Conservation (phyloP, 2,797 vertebrate species). For the Tragelaphus eurycerus region DNA sequence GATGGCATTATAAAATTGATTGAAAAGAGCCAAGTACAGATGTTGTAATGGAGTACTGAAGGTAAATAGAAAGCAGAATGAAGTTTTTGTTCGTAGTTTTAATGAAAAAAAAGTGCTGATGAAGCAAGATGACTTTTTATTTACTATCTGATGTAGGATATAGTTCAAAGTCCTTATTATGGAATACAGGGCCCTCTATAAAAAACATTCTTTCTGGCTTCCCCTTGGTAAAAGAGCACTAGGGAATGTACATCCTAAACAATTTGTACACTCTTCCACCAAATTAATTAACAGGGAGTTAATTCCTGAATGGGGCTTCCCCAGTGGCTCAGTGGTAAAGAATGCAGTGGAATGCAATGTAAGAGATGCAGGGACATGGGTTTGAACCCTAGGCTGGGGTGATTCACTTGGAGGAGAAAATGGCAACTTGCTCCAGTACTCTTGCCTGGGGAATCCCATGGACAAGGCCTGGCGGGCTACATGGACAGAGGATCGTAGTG, state of each 20-base stretch:
- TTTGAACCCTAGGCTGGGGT: not conserved
- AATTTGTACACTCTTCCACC: not conserved
- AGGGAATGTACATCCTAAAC: not conserved
- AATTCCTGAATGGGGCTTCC: not conserved
- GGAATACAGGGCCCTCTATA: not conserved
- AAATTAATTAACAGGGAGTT: not conserved
- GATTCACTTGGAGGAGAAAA: not conserved
- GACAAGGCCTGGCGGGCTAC: not conserved
- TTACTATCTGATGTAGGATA: not conserved
- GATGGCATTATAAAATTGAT: not conserved
- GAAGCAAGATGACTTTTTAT: not conserved
- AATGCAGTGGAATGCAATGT: not conserved
- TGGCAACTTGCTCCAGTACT: not conserved
- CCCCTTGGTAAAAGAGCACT: not conserved
- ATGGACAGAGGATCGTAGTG: not conserved
- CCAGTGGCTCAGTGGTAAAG: not conserved
- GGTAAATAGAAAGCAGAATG: not conserved
- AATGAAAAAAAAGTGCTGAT: conserved; percentile 12
- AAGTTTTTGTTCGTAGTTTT: not conserved
- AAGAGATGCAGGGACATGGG: not conserved
- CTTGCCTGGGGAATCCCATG: not conserved
- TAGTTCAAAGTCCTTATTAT: not conserved
- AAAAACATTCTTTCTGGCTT: not conserved
- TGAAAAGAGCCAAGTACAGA: not conserved
- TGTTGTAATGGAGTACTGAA: not conserved